These are phyloP conservation scores for Brachymystax lenok DNA, from an alignment of 2,797 vertebrate genomes.

Conservation along the genomic window DNA sequence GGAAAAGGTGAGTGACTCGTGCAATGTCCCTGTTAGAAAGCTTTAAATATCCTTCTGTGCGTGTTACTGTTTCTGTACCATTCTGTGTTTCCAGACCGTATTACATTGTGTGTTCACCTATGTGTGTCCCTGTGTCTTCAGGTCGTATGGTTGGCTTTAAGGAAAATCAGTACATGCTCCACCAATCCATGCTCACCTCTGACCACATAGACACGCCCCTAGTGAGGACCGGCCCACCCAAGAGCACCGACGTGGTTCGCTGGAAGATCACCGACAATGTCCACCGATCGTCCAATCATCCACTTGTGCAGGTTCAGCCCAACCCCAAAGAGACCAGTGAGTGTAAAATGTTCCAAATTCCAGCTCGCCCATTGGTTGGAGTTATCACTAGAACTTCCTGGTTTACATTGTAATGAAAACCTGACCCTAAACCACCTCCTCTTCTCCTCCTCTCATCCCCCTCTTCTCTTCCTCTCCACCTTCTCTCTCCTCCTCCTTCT, in stretches of 20 bases:
- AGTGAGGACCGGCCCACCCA: conserved; percentile 85
- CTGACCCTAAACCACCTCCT: neutral
- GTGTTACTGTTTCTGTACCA: neutral
- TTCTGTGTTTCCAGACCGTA: neutral
- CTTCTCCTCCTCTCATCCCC: no score
- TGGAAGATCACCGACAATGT: conserved; percentile 96
- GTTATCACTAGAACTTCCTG: neutral
- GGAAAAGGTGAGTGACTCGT: conserved; percentile 78
- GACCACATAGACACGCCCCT: conserved; percentile 93
- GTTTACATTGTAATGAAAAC: neutral
- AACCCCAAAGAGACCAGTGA: conserved; percentile 87
- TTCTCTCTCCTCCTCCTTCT: no score
- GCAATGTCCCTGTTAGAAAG: neutral
- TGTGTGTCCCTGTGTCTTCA: conserved; percentile 50
- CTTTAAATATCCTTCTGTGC: neutral
- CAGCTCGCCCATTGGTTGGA: neutral
- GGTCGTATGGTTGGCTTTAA: conserved; percentile 94
- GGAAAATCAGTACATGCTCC: conserved; percentile 92
- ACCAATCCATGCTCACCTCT: conserved; percentile 86
- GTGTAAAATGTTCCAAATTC: conserved; percentile 43
- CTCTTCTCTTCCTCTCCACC: no score
- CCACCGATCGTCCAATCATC: conserved; percentile 75
- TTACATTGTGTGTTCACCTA: neutral
- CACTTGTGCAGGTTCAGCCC: conserved; percentile 68
- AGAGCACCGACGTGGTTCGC: conserved; percentile 86